Conservation (phyloP, 1,140 invertebrate genomes). For the Drosophila nikananu region DNA sequence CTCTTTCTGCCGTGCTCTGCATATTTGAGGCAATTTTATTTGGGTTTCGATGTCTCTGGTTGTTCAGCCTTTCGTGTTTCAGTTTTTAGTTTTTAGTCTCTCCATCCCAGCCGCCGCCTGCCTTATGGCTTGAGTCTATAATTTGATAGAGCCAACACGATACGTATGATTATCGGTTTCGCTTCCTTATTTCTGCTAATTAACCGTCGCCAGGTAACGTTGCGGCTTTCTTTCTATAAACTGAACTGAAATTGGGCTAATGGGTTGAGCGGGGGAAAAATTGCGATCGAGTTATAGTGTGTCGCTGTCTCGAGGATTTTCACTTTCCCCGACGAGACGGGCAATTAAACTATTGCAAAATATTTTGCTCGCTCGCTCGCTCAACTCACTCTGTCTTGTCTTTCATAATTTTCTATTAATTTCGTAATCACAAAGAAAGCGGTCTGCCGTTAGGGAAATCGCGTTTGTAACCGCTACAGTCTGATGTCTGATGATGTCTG, state of each 20-base stretch:
- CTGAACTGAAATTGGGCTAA: constrained; percentile 50
- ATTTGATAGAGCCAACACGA: constrained; percentile 66
- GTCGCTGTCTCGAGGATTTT: constrained; percentile 43
- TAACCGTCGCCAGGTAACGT: constrained; percentile 38
- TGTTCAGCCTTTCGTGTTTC: constrained; percentile 19
- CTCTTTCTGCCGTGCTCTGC: constrained; percentile 45
- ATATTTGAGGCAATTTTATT: constrained; percentile 58
- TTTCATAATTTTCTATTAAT: constrained; percentile 56
- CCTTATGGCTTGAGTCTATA: constrained; percentile 63
- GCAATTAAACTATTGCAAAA: constrained; percentile 75
- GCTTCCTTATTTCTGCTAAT: constrained; percentile 80
- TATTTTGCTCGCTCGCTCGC: constrained; percentile 12
- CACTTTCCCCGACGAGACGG: constrained; percentile 48
- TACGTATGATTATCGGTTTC: constrained; percentile 60
- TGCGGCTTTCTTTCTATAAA: constrained; percentile 37
- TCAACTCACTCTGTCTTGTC: constrained; percentile 16
- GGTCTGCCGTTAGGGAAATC: constrained; percentile 58
- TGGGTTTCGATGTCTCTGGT: constrained; percentile 71
- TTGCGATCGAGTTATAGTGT: constrained; percentile 11
- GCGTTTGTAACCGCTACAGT: constrained; percentile 17
- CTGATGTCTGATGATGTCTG: background rate
- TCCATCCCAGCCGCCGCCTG: constrained; percentile 1
- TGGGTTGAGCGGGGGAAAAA: constrained; percentile 40
- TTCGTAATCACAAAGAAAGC: constrained; percentile 70
- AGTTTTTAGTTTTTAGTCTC: constrained; percentile 1